Evolutionary conservation across 2,113 vertebrate genomes (phyloP).

Genomic region (Campylomormyrus tamandua): DNA sequence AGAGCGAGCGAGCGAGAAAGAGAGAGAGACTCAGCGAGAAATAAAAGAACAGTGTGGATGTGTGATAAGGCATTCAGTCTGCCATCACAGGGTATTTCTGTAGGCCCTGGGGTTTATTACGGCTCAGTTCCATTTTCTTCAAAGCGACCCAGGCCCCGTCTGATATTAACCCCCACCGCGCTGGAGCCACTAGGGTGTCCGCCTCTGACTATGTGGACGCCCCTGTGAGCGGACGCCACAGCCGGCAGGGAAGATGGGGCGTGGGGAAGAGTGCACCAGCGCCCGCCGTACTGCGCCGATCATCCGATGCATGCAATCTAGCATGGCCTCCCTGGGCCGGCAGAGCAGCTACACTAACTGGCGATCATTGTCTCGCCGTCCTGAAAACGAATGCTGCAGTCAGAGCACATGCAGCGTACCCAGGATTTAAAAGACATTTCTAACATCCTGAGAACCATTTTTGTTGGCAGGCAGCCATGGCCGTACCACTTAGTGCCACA

Average conservation of each 20-base stretch:
- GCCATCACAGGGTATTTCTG: constrained; percentile 4
- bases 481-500: not conserved
- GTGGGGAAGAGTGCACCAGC: not conserved
- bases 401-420: not conserved
- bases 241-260: not conserved
- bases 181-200: not conserved
- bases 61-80: constrained; percentile 2
- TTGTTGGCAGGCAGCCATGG: not conserved
- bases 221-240: not conserved
- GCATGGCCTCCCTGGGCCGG: not conserved
- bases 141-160: not conserved
- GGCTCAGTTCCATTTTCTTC: constrained; percentile 12
- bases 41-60: constrained; percentile 3
- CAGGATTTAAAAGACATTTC: not conserved
- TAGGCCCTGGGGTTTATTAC: constrained; percentile 12
- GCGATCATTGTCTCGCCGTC: not conserved
- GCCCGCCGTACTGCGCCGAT: not conserved
- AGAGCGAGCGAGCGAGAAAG: not conserved
- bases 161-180: not conserved
- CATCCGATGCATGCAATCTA: not conserved
- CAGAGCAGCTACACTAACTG: not conserved
- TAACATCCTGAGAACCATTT: not conserved
- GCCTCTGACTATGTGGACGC: not conserved
- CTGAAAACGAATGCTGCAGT: not conserved
- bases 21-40: not conserved